Percentiles rank a stretch among this genome's conserved stretches.
Evolutionary conservation across 2,888 invertebrate genomes (phyloP).

Genomic region (Pediacus dermestoides): DNA sequence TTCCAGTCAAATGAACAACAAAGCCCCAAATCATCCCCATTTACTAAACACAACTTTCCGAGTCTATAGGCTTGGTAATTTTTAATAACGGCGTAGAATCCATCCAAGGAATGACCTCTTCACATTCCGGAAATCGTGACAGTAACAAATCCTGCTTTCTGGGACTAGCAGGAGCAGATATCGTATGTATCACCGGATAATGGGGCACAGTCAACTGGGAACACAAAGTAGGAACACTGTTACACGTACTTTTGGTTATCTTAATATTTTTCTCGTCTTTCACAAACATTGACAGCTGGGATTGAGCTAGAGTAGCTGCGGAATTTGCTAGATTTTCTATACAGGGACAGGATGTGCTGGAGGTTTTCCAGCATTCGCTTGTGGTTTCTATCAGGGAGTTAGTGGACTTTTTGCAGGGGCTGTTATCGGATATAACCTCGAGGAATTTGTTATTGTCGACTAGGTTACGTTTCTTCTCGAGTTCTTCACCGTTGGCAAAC

Average conservation of each 20-base stretch:
- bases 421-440: constrained; percentile 59
- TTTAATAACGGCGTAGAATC: constrained; percentile 44
- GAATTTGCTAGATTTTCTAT: constrained; percentile 57
- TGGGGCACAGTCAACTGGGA: constrained; percentile 37
- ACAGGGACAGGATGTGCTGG: constrained; percentile 70
- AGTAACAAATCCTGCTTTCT: constrained; percentile 31
- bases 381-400: constrained; percentile 53
- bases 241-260: constrained; percentile 31
- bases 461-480: constrained; percentile 43
- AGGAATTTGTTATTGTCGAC: constrained; percentile 51
- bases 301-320: constrained; percentile 42
- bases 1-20: no score
- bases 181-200: constrained; percentile 32
- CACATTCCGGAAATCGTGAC: constrained; percentile 36
- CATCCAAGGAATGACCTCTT: constrained; percentile 37
- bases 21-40: no score
- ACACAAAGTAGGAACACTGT: constrained; percentile 43
- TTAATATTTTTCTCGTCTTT: constrained; percentile 25
- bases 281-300: constrained; percentile 40
- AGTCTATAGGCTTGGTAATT: constrained; percentile 37
- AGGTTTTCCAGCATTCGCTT: constrained; percentile 47
- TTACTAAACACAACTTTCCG: constrained; percentile 23
- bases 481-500: constrained; percentile 53
- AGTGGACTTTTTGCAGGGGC: constrained; percentile 53
- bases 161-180: constrained; percentile 45